These are phyloP conservation scores for Phalacrocorax pelagicus DNA, from an alignment of 2,113 vertebrate genomes.

Conservation along the genomic window DNA sequence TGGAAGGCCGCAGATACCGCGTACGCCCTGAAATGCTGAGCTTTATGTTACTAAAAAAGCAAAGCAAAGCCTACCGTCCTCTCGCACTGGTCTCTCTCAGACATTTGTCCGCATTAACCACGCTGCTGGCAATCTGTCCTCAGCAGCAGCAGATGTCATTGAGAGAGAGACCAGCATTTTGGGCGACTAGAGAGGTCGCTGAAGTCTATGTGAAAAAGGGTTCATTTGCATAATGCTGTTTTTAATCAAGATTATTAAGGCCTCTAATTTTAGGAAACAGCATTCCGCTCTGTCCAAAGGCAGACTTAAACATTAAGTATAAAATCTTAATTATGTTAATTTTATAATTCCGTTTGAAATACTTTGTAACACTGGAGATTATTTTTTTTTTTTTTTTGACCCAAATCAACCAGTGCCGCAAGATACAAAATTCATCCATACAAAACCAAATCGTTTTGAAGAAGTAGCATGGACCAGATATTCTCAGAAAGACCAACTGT, in stretches of 20 bases:
- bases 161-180: not conserved
- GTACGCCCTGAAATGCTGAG: not conserved
- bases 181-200: not conserved
- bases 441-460: constrained; percentile 98
- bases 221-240: not conserved
- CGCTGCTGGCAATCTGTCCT: not conserved
- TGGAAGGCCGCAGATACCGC: not conserved
- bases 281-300: not conserved
- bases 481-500: constrained; percentile 97
- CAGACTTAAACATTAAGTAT: not conserved
- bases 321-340: constrained; percentile 34
- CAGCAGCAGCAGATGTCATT: not conserved
- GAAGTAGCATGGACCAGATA: constrained; percentile 99
- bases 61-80: not conserved
- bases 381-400: constrained; percentile 72
- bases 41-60: not conserved
- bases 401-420: constrained; percentile 98
- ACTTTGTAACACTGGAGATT: not conserved
- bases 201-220: not conserved
- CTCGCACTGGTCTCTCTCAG: not conserved
- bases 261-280: not conserved
- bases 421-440: constrained; percentile 98
- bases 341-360: constrained; percentile 14
- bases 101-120: not conserved
- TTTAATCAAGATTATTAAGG: constrained; percentile 15